Evolutionary conservation across 2,888 invertebrate species (phyloP).

Genomic region (Troides aeacus): DNA sequence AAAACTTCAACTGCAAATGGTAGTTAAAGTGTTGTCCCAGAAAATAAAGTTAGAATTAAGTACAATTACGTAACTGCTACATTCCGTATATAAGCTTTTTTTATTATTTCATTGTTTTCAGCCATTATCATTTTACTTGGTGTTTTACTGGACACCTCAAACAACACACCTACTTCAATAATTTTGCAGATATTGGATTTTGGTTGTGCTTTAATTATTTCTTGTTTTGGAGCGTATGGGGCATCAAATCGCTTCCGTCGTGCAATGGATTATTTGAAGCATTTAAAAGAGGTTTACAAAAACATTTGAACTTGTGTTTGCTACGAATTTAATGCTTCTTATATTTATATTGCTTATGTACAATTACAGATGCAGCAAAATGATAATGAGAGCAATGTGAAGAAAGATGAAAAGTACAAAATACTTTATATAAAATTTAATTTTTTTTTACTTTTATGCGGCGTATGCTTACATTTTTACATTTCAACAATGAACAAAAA

Average conservation of each 20-base stretch:
- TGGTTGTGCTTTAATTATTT: neutral
- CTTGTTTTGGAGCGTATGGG: neutral
- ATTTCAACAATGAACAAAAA: neutral
- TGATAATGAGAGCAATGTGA: neutral
- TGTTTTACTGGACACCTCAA: neutral
- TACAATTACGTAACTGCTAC: too few relatives aligned
- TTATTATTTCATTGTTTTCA: neutral
- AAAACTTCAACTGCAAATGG: too few relatives aligned
- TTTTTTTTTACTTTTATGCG: neutral
- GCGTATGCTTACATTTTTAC: neutral
- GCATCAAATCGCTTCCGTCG: constrained; percentile 4
- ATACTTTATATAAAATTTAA: neutral
- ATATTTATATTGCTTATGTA: neutral
- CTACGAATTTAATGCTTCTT: too few relatives aligned
- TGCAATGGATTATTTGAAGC: neutral
- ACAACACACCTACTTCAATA: neutral
- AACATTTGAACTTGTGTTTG: neutral
- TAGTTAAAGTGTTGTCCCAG: too few relatives aligned
- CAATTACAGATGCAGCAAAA: constrained; percentile 7
- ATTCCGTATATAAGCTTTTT: neutral
- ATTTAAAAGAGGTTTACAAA: constrained; percentile 7
- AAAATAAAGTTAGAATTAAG: too few relatives aligned
- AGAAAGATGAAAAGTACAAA: neutral
- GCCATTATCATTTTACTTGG: neutral
- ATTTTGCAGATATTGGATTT: neutral